Evolutionary conservation across 2,797 vertebrate genomes (phyloP).

Genomic region (Cryptoprocta ferox): DNA sequence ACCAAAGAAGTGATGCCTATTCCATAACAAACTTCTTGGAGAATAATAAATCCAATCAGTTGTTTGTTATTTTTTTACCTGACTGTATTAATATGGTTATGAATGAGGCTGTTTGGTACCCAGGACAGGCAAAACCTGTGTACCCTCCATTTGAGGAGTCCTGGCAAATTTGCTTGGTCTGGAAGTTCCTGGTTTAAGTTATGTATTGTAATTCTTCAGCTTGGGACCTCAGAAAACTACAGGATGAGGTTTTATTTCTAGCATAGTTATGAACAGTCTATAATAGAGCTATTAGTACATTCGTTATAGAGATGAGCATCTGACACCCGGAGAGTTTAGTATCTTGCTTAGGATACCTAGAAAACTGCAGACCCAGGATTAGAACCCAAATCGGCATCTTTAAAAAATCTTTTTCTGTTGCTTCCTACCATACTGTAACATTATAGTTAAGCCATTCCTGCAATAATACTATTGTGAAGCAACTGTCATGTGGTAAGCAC

Average conservation of each 20-base stretch:
- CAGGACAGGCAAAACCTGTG: neutral
- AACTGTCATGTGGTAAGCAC: neutral
- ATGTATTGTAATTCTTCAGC: neutral
- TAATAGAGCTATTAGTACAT: neutral
- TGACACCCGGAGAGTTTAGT: neutral
- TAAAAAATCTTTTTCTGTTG: neutral
- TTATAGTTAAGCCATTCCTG: neutral
- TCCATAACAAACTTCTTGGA: neutral
- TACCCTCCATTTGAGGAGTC: neutral
- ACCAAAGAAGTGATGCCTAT: neutral
- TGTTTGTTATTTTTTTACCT: neutral
- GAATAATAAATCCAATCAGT: conserved; percentile 5
- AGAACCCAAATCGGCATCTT: neutral
- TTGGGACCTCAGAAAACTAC: neutral
- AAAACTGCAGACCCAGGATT: neutral
- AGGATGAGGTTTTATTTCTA: neutral
- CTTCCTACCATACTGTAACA: neutral
- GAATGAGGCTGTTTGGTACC: neutral
- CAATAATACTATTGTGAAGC: neutral
- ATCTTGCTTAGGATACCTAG: neutral
- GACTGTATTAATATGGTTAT: neutral
- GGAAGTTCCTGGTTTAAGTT: neutral
- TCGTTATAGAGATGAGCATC: neutral
- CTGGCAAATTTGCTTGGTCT: neutral
- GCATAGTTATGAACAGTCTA: neutral